Evolutionary conservation across 2,113 vertebrate genomes (phyloP).

Genomic region (Orcinus orca): DNA sequence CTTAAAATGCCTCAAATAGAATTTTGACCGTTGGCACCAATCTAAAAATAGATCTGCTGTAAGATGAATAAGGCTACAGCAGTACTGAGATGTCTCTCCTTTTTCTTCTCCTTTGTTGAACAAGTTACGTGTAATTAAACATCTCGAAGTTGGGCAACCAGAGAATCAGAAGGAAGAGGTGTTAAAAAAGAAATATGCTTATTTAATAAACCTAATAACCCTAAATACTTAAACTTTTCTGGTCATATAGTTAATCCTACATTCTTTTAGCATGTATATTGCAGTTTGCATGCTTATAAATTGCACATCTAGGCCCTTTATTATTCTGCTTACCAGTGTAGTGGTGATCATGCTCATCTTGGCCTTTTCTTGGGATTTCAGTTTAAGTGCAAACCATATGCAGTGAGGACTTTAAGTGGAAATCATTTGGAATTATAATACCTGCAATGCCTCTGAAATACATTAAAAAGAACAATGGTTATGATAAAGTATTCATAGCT

Average conservation of each 20-base stretch:
- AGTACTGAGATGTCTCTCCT: neutral
- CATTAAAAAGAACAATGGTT: slow-evolving; percentile 61
- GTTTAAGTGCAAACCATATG: neutral
- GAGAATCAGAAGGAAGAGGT: neutral
- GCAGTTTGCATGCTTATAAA: neutral
- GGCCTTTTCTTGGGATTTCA: slow-evolving; percentile 35
- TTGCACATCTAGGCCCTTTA: neutral
- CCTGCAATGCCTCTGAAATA: slow-evolving; percentile 44
- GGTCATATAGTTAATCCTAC: neutral
- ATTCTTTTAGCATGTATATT: neutral
- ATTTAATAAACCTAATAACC: neutral
- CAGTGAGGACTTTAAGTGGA: slow-evolving; percentile 14
- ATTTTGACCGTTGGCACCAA: neutral
- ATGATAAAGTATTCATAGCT: slow-evolving; percentile 64
- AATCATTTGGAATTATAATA: slow-evolving; percentile 40
- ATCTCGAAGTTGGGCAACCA: neutral
- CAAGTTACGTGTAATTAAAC: neutral
- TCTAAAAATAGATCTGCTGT: neutral
- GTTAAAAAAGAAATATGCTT: neutral
- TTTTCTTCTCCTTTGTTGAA: neutral
- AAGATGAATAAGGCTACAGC: neutral
- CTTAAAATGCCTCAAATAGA: neutral
- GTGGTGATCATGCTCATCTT: neutral
- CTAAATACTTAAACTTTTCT: neutral
- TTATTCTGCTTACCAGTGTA: neutral